Conservation (phyloP, 2,888 invertebrate genomes). For the Acrobeloides nanus region DNA sequence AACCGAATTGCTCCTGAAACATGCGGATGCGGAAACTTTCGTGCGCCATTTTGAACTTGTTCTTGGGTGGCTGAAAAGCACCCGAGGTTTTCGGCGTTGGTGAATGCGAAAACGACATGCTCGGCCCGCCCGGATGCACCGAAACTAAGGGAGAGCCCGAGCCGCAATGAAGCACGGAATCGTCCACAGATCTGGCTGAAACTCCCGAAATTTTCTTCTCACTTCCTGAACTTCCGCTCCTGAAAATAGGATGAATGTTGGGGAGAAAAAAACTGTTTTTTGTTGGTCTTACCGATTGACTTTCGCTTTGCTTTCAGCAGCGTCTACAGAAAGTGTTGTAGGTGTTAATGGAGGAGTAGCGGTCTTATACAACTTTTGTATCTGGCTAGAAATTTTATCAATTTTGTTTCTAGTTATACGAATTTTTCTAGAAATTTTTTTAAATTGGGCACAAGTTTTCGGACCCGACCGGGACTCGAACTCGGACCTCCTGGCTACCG, state of each 20-base stretch:
- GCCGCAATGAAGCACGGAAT: background rate
- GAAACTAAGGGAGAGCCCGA: conserved; percentile 8
- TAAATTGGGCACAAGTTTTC: too few species aligned
- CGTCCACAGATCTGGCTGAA: conserved; percentile 1
- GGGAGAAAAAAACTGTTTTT: too few species aligned
- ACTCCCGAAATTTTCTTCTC: too few species aligned
- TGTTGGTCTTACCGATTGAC: too few species aligned
- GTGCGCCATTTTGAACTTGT: conserved; percentile 38
- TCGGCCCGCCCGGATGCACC: too few species aligned
- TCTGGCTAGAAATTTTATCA: conserved; percentile 15
- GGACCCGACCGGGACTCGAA: too few species aligned
- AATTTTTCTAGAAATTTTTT: too few species aligned
- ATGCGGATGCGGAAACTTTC: conserved; percentile 43
- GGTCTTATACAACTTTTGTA: conserved; percentile 10
- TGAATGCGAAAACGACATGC: conserved; percentile 3
- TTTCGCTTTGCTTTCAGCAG: too few species aligned
- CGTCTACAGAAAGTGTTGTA: conserved; percentile 12
- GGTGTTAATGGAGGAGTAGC: conserved; percentile 15
- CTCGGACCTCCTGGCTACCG: too few species aligned
- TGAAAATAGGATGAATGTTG: too few species aligned
- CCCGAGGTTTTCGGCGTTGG: conserved; percentile 12
- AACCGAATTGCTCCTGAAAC: conserved; percentile 45
- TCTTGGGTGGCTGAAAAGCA: conserved; percentile 23
- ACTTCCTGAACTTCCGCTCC: too few species aligned
- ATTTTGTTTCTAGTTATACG: too few species aligned